phyloP scores from a whole-genome alignment of 2,888 invertebrate species.

The Bhutanitis thaidina region DNA sequence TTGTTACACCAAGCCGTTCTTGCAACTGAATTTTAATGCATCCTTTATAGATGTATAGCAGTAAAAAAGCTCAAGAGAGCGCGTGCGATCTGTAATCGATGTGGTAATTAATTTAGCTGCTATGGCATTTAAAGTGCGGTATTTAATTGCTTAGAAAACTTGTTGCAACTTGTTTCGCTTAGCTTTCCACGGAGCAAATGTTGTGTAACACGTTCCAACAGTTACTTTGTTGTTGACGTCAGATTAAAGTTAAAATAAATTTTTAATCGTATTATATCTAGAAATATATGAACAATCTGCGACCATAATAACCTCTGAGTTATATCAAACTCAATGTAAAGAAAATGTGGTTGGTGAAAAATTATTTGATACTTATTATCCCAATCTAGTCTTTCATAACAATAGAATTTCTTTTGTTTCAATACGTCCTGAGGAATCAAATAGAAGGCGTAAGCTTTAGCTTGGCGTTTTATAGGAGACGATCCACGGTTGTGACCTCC shows the following conservation, averaged over 20 bases:
- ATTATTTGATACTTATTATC: too few species aligned
- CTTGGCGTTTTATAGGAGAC: too few species aligned
- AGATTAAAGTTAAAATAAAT: background rate
- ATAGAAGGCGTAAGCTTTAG: too few species aligned
- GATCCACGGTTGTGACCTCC: too few species aligned
- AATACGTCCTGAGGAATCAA: too few species aligned
- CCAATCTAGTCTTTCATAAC: too few species aligned
- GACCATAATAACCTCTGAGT: too few species aligned
- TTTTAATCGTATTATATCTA: background rate
- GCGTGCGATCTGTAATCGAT: slow-evolving; percentile 11
- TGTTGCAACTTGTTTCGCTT: background rate
- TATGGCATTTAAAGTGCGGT: slow-evolving; percentile 6
- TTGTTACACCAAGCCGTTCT: too few species aligned
- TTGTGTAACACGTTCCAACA: slow-evolving; percentile 13
- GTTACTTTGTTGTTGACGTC: slow-evolving; percentile 16
- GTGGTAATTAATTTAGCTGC: slow-evolving; percentile 14
- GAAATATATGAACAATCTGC: too few species aligned
- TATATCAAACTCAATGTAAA: too few species aligned
- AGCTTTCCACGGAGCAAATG: slow-evolving; percentile 11
- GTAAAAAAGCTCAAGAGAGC: slow-evolving; percentile 1
- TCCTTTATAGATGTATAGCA: background rate
- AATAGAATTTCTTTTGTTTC: too few species aligned
- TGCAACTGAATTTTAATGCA: background rate
- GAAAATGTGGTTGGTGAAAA: too few species aligned
- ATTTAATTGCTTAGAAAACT: slow-evolving; percentile 18